A percentile compares a stretch with the other conserved stretches of the same genome.
phyloP scores from a whole-genome alignment of 2,797 vertebrate species.

The Pseudochromis fuscus region DNA sequence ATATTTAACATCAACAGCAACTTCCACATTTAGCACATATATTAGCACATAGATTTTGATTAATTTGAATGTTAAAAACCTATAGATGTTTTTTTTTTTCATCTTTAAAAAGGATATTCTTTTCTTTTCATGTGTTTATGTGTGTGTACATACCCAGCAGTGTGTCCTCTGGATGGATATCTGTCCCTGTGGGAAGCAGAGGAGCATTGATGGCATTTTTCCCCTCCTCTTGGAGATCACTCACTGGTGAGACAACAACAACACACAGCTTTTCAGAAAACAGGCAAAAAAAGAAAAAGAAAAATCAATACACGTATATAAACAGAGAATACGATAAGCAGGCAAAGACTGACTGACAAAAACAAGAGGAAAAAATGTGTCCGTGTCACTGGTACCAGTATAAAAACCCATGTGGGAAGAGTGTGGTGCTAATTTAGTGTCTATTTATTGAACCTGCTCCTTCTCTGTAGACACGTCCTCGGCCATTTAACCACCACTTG shows the following conservation, averaged over 20 bases:
- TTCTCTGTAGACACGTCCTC: neutral
- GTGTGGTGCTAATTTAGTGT: neutral
- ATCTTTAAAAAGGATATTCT: neutral
- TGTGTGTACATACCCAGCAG: slow-evolving; percentile 86
- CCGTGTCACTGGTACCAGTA: neutral
- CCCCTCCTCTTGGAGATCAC: slow-evolving; percentile 95
- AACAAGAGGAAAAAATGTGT: neutral
- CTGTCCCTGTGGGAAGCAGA: slow-evolving; percentile 85
- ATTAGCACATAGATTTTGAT: neutral
- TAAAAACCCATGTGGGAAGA: neutral
- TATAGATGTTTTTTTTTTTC: neutral
- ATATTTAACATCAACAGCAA: neutral
- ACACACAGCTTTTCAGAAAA: slow-evolving; percentile 21
- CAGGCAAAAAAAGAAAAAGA: neutral
- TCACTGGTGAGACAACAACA: slow-evolving; percentile 85
- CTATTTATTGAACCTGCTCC: neutral
- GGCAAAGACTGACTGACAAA: neutral
- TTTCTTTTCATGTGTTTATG: neutral
- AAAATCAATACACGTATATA: neutral
- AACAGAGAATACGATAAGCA: neutral
- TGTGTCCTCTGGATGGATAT: slow-evolving; percentile 93
- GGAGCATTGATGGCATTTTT: slow-evolving; percentile 95
- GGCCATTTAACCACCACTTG: slow-evolving; percentile 4
- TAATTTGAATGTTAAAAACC: too few species aligned
- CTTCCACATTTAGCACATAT: neutral